Evolutionary conservation across 2,797 vertebrate genomes (phyloP).

Genomic region (Paramormyrops hopkinsi): DNA sequence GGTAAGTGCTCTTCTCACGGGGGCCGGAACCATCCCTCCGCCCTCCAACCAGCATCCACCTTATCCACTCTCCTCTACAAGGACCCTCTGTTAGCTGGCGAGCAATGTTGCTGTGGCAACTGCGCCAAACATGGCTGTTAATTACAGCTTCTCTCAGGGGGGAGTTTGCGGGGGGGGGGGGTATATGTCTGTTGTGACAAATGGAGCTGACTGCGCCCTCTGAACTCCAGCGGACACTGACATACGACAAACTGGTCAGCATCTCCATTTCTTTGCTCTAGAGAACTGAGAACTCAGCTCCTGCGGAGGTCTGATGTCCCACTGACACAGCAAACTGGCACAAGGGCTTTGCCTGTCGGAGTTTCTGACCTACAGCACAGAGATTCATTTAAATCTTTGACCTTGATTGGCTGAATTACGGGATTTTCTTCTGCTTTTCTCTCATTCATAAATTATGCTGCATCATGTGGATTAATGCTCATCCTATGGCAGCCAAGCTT

Average conservation of each 20-base stretch:
- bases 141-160: conserved; percentile 46
- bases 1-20: conserved; percentile 56
- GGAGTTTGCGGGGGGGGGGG: conserved; percentile 3
- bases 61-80: conserved; percentile 41
- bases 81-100: conserved; percentile 37
- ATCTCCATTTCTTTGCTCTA: neutral
- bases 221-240: conserved; percentile 27
- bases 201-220: neutral
- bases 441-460: conserved; percentile 35
- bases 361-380: conserved; percentile 16
- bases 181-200: conserved; percentile 36
- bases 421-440: conserved; percentile 23
- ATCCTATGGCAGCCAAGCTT: conserved; percentile 48
- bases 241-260: neutral
- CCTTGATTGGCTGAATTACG: conserved; percentile 36
- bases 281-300: neutral
- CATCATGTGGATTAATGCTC: conserved; percentile 39
- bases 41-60: conserved; percentile 29
- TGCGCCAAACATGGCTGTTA: conserved; percentile 45
- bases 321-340: neutral
- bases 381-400: conserved; percentile 16
- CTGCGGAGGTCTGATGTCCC: neutral
- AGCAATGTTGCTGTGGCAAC: conserved; percentile 45
- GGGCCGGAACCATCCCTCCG: conserved; percentile 33
- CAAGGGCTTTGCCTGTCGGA: neutral